These are phyloP conservation scores for Pantala flavescens DNA, from an alignment of 1,140 invertebrate species.

Conservation along the genomic window DNA sequence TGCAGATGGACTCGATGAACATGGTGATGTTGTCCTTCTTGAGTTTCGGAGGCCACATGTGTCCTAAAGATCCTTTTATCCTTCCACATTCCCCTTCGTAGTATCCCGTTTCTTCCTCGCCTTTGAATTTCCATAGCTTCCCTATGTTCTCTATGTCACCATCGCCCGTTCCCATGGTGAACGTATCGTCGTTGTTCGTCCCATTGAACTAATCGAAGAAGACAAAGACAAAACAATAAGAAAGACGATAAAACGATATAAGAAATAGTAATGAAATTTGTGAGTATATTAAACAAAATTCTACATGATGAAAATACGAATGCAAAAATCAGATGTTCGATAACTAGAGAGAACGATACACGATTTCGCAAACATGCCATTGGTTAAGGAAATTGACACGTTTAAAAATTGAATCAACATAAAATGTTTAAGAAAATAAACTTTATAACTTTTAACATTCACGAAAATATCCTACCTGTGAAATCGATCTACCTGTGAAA, in stretches of 20 bases:
- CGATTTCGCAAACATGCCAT: no score
- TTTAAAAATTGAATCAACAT: no score
- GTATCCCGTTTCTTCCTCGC: conserved; percentile 44
- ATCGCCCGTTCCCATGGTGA: conserved; percentile 59
- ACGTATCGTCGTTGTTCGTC: conserved; percentile 24
- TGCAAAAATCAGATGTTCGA: no score
- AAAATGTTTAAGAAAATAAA: no score
- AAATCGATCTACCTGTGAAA: no score
- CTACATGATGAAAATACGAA: no score
- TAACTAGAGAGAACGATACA: no score
- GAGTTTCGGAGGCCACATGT: conserved; percentile 29
- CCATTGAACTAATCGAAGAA: neutral
- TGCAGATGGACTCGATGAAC: neutral
- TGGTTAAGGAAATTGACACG: no score
- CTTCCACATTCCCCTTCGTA: conserved; percentile 44
- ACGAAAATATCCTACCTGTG: no score
- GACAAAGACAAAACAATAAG: neutral
- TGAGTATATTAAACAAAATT: no score
- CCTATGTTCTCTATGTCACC: conserved; percentile 49
- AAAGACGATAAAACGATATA: neutral
- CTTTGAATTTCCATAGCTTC: conserved; percentile 55
- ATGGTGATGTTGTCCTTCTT: conserved; percentile 18
- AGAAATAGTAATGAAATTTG: no score
- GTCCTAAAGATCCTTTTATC: conserved; percentile 31
- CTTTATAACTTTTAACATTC: no score